phyloP scores from a whole-genome alignment of 2,888 invertebrate species.

The Metellina segmentata region DNA sequence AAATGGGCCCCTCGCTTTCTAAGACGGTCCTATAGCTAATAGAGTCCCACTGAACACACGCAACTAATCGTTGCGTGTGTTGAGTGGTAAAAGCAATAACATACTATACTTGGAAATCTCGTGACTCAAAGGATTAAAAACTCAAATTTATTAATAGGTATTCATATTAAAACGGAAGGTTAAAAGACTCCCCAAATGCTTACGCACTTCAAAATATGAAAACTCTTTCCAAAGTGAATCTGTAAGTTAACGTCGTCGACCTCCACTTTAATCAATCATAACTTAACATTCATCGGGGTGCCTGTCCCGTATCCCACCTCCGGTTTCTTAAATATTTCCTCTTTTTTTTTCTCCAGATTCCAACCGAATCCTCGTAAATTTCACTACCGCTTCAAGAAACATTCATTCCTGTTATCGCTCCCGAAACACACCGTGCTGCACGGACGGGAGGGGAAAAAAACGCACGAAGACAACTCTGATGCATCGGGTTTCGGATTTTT shows the following conservation, averaged over 20 bases:
- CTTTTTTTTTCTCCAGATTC: background rate
- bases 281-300: background rate
- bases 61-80: no score
- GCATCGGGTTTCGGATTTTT: background rate
- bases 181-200: no score
- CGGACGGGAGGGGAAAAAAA: background rate
- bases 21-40: no score
- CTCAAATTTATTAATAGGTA: no score
- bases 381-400: background rate
- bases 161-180: no score
- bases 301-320: background rate
- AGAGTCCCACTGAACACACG: no score
- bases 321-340: background rate
- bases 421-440: background rate
- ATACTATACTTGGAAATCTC: no score
- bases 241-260: background rate
- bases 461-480: background rate
- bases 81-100: no score
- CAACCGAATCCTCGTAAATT: background rate
- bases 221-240: no score
- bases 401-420: constrained; percentile 1
- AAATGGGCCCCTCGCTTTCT: no score
- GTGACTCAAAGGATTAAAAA: no score
- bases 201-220: no score
- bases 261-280: background rate